Evolutionary conservation across 2,113 vertebrate species (phyloP).

Genomic region (Oenanthe oenanthe): DNA sequence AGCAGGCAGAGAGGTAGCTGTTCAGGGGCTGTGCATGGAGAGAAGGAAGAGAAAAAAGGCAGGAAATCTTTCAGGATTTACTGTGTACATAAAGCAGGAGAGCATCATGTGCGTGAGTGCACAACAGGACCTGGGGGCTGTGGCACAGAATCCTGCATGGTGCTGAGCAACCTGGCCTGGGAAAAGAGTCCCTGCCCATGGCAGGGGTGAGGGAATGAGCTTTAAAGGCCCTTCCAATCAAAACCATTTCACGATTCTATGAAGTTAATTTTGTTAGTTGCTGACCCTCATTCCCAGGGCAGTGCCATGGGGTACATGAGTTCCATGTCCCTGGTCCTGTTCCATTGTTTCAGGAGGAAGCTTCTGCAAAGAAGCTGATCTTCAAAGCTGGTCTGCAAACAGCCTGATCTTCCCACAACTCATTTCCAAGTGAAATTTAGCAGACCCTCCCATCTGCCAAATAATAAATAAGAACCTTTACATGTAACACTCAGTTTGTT

Average conservation of each 20-base stretch:
- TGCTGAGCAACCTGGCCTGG: neutral
- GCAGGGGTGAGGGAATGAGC: neutral
- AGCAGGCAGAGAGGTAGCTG: neutral
- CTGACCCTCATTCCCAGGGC: neutral
- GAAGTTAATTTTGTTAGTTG: neutral
- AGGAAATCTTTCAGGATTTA: neutral
- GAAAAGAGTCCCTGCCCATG: neutral
- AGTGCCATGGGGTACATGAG: neutral
- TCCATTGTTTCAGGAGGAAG: neutral
- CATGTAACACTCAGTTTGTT: neutral
- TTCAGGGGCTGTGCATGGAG: neutral
- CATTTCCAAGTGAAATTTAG: neutral
- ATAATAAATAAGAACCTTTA: neutral
- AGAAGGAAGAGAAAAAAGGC: neutral
- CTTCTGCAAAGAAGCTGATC: neutral
- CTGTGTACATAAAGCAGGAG: neutral
- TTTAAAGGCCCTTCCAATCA: neutral
- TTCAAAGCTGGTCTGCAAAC: no score
- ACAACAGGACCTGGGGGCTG: neutral
- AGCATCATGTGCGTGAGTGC: neutral
- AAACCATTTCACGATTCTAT: neutral
- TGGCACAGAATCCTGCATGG: neutral
- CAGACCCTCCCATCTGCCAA: neutral
- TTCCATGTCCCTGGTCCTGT: neutral
- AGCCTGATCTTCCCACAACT: neutral